Evolutionary conservation across 1,140 invertebrate species (phyloP).

Genomic region (Drosophila athabasca): DNA sequence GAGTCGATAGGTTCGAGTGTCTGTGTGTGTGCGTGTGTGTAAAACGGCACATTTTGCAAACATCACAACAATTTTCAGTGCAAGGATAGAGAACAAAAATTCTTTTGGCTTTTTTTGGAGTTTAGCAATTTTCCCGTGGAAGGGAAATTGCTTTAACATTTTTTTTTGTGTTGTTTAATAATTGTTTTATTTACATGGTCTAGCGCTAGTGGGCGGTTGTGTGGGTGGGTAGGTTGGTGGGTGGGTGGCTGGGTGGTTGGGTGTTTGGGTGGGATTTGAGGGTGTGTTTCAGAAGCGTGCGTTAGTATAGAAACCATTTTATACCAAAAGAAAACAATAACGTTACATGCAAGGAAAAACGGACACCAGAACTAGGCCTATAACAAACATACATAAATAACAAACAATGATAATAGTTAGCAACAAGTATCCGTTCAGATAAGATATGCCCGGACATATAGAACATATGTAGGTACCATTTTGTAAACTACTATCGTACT

Average conservation of each 20-base stretch:
- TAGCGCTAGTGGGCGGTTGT: slow-evolving; percentile 59
- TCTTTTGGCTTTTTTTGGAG: slow-evolving; percentile 63
- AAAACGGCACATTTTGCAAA: slow-evolving; percentile 49
- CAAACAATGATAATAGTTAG: background rate
- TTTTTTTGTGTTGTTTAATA: slow-evolving; percentile 34
- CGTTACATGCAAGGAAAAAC: slow-evolving; percentile 16
- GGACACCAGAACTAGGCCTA: slow-evolving; percentile 23
- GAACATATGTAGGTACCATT: no score
- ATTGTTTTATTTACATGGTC: slow-evolving; percentile 57
- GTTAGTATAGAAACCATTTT: slow-evolving; percentile 34
- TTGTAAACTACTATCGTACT: background rate
- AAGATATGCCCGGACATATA: slow-evolving; percentile 1
- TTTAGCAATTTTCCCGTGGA: slow-evolving; percentile 18
- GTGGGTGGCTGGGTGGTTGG: slow-evolving; percentile 21
- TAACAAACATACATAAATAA: slow-evolving; percentile 8
- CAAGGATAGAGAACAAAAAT: slow-evolving; percentile 54
- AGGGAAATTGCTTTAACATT: slow-evolving; percentile 25
- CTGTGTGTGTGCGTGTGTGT: slow-evolving; percentile 6
- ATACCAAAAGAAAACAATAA: slow-evolving; percentile 22
- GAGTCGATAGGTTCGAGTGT: background rate
- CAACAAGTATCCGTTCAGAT: slow-evolving; percentile 11
- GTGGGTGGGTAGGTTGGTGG: slow-evolving; percentile 27
- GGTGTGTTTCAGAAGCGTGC: slow-evolving; percentile 24
- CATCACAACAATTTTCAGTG: slow-evolving; percentile 42
- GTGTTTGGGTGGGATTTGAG: slow-evolving; percentile 24